Conservation (phyloP, 1,140 invertebrate genomes). For the Heliconius eleuchia region DNA sequence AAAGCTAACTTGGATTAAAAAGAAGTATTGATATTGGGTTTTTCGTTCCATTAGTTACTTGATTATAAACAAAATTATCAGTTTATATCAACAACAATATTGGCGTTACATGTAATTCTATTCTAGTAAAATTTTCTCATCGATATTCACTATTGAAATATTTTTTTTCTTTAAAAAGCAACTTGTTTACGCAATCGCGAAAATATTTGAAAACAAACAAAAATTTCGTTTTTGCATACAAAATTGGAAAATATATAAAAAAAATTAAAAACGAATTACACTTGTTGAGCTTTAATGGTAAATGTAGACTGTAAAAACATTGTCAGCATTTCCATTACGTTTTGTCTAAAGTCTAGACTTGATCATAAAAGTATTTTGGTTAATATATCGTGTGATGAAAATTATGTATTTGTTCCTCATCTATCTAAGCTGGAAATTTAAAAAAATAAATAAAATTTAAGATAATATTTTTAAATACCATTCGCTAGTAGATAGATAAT, state of each 20-base stretch:
- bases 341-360: background rate
- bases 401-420: background rate
- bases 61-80: no score
- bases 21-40: no score
- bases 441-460: no score
- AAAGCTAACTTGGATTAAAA: no score
- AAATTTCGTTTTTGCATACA: background rate
- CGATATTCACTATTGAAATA: background rate
- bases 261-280: background rate
- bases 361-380: background rate
- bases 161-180: background rate
- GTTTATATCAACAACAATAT: no score
- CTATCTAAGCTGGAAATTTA: background rate
- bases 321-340: background rate
- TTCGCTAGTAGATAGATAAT: background rate
- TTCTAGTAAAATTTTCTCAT: no score
- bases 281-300: background rate
- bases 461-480: no score
- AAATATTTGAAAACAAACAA: background rate
- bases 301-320: background rate
- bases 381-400: no score
- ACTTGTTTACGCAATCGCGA: background rate
- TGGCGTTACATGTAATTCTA: no score
- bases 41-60: no score
- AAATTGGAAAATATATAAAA: no score